Base-by-base conservation (phyloP, 2,888 invertebrate species). In the Leucozona laternaria region DNA sequence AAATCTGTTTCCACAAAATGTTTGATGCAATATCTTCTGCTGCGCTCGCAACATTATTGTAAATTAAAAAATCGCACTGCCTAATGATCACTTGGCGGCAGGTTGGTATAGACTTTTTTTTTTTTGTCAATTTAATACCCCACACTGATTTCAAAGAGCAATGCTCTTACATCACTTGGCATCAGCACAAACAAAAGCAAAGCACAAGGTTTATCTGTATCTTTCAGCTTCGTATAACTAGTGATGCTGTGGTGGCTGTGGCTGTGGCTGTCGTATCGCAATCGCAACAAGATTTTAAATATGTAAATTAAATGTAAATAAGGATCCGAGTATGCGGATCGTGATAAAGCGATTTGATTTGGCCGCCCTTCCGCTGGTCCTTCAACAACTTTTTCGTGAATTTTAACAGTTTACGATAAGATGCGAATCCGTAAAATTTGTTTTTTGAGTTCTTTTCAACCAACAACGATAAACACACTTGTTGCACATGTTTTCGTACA, bases 241-340 rank as follows among this genome's bases (percentile, higher is more conserved):
- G 28, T 5, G 4, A 8, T 71, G 73, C 78, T n/a, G n/a, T n/a
- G n/a, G n/a, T n/a, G n/a, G n/a, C n/a, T n/a, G n/a, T n/a, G n/a
- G n/a, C n/a, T n/a, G n/a, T n/a, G n/a, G n/a, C n/a, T 86, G 86
- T 86, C 86, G 86, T 86, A 86, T 86, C 86, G 86, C 86, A 86
- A 87, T 87, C 87, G 83, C 79, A 82, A 82, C 82, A 79, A 87
- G 87, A 87, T 82, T 76, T 83, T 79, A 87, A 87, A 87, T 87
- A 87, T 87, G 87, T 87, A 87, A 87, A 87, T 87, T 87, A 87
- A 87, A 87, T 87, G 87, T 87, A 87, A 87, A 87, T 87, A 87
- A 79, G 87, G 87, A 87, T 87, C 82, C 87, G 57, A 83, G 79
- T 87, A 87, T 87, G 71, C 87, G 79, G 83, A 82, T 87, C 86